phyloP scores from a whole-genome alignment of 2,113 vertebrate species.

The Epinephelus cyanopodus region DNA sequence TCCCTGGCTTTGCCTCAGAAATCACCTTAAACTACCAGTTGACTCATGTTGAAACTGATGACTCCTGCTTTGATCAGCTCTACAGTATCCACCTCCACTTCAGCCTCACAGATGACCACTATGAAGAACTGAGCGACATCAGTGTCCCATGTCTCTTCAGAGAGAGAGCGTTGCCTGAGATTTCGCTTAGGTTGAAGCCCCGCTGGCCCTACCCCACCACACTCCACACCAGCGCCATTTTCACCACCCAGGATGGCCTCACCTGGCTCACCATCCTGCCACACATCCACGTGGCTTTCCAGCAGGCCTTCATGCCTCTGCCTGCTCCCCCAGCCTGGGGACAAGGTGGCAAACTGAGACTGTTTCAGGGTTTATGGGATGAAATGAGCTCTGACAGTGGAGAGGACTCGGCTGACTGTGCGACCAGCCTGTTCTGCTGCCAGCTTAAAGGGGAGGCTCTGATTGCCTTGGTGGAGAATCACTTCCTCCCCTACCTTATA shows the following conservation, averaged over 20 bases:
- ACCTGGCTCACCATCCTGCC: slow-evolving; percentile 85
- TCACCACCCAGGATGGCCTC: slow-evolving; percentile 83
- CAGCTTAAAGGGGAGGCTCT: slow-evolving; percentile 73
- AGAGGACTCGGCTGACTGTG: slow-evolving; percentile 27
- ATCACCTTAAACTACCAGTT: slow-evolving; percentile 81
- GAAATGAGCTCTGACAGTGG: slow-evolving; percentile 58
- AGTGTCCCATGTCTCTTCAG: slow-evolving; percentile 85
- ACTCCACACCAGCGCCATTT: slow-evolving; percentile 83
- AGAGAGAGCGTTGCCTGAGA: slow-evolving; percentile 60
- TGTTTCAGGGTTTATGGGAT: slow-evolving; percentile 87
- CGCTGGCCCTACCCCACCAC: slow-evolving; percentile 80
- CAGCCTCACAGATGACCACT: slow-evolving; percentile 77
- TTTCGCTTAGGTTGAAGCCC: slow-evolving; percentile 85
- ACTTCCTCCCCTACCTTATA: slow-evolving; percentile 84
- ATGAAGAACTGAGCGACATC: slow-evolving; percentile 81
- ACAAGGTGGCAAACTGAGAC: background rate
- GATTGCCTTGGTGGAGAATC: slow-evolving; percentile 69
- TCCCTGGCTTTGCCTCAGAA: slow-evolving; percentile 71
- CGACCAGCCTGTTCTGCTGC: slow-evolving; percentile 87
- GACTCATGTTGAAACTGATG: slow-evolving; percentile 49
- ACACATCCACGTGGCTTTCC: slow-evolving; percentile 82
- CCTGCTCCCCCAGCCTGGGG: slow-evolving; percentile 69
- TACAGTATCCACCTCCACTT: slow-evolving; percentile 89
- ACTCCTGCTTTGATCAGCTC: slow-evolving; percentile 78
- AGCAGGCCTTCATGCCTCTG: slow-evolving; percentile 85